Evolutionary conservation across 2,888 invertebrate genomes (phyloP), one percentile per base, ranked within the genome.

Genomic region (Thalpophila matura): DNA sequence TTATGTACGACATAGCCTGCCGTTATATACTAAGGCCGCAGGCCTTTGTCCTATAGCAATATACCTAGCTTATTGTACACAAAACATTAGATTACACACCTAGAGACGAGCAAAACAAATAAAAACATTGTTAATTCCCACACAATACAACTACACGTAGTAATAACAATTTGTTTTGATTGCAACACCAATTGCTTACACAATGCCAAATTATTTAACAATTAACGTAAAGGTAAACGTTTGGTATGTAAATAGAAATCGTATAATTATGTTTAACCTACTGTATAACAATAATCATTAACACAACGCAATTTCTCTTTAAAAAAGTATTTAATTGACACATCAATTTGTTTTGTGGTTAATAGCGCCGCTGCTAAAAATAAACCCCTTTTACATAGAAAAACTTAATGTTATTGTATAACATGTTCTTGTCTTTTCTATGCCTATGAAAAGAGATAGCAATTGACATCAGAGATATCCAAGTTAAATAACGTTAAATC

Each of bases 141-240:
- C 27, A 56, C 18, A 74, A 71, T 31, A 56, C 18, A 74, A 71
- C 53, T 54, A 67, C 40, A 7, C 29, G 18, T 10, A 27, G 38
- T 37, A 16, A 71, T 69, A 74, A 71, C 75, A 71, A 71, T 71
- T 71, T 56, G 43, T 74, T 74, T 56, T 71, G 47, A 69, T 69
- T 62, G 62, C 55, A 51, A 47, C 60, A 74, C 14, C 50, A 53
- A 68, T 74, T 71, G 70, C 40, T 68, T 49, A 61, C 37, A 70
- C 74, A 68, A 55, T 56, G 70, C 38, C 42, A 43, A 69, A 74
- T 74, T 71, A 71, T 74, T 70, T 40, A 62, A 38, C 71, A 69
- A 71, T 71, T 53, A 74, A 53, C 75, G 46, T 38, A 9, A 14
- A 38, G 18, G 61, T 68, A 74, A 68, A 69, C 55, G 70, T 74